phyloP scores from a whole-genome alignment of 2,888 invertebrate species.

The Brachypterus glaber region DNA sequence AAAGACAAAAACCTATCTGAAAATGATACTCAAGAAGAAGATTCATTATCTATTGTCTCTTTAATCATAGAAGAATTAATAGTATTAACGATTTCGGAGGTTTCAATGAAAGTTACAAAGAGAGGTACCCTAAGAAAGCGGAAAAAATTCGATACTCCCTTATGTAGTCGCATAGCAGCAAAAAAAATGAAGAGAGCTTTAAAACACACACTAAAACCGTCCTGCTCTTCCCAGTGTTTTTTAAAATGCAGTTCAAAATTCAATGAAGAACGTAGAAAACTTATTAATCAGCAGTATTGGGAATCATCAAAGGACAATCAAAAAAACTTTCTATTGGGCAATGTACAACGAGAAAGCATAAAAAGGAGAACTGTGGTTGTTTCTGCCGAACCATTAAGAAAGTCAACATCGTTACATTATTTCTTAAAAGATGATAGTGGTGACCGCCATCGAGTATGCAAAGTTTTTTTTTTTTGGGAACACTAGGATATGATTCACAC shows the following conservation, averaged over 20 bases:
- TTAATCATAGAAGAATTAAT: neutral
- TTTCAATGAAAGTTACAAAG: neutral
- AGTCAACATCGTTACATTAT: neutral
- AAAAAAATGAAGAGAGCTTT: neutral
- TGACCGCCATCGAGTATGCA: neutral
- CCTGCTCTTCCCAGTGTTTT: neutral
- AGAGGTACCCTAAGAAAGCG: neutral
- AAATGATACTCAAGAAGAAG: no score
- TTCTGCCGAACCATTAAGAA: neutral
- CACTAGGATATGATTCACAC: neutral
- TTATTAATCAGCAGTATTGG: constrained; percentile 1
- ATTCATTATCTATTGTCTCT: neutral
- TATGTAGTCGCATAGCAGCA: no score
- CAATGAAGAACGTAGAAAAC: neutral
- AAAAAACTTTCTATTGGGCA: no score
- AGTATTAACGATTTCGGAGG: no score
- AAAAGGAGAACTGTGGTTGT: neutral
- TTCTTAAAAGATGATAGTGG: neutral
- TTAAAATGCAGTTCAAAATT: neutral
- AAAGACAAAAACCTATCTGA: neutral
- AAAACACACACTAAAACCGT: no score
- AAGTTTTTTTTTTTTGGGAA: neutral
- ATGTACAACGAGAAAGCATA: neutral
- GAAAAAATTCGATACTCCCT: no score
- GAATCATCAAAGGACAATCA: no score